Conservation (phyloP, 2,888 invertebrate species). For the Cataglyphis altisquamis region DNA sequence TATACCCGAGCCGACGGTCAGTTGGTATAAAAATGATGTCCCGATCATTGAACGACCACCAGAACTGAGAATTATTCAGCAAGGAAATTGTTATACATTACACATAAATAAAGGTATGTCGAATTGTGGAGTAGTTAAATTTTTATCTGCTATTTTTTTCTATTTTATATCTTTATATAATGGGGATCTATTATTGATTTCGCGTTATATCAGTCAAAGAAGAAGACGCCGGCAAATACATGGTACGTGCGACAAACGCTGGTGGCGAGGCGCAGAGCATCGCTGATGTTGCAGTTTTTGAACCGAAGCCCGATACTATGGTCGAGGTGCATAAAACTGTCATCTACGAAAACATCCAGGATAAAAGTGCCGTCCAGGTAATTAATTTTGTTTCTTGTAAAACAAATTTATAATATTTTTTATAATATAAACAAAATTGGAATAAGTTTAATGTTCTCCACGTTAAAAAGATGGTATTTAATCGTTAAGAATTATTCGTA, state of each 20-base stretch:
- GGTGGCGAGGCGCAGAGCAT: slow-evolving; percentile 94
- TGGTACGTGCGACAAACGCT: slow-evolving; percentile 91
- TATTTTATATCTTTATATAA: background rate
- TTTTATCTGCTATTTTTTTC: background rate
- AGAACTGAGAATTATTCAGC: slow-evolving; percentile 88
- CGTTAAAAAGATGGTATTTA: background rate
- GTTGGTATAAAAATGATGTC: slow-evolving; percentile 91
- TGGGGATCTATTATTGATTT: slow-evolving; percentile 23
- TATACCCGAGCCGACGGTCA: slow-evolving; percentile 91
- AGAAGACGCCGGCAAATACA: slow-evolving; percentile 92
- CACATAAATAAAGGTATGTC: slow-evolving; percentile 90
- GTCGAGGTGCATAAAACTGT: slow-evolving; percentile 90
- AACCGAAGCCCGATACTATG: slow-evolving; percentile 90
- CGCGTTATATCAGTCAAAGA: slow-evolving; percentile 85
- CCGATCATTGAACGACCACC: slow-evolving; percentile 88
- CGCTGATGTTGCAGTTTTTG: slow-evolving; percentile 92
- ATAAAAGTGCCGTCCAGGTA: slow-evolving; percentile 83
- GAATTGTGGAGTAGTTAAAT: background rate
- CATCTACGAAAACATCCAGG: slow-evolving; percentile 88
- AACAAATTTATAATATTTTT: slow-evolving; percentile 7
- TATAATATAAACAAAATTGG: background rate
- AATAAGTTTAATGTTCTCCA: background rate
- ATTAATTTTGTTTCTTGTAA: slow-evolving; percentile 44
- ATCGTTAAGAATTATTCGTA: slow-evolving; percentile 38
- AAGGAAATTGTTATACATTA: slow-evolving; percentile 90